A percentile compares a stretch with the other conserved stretches of the same genome.
phyloP scores from a whole-genome alignment of 2,113 vertebrate species.

The Propithecus coquereli region DNA sequence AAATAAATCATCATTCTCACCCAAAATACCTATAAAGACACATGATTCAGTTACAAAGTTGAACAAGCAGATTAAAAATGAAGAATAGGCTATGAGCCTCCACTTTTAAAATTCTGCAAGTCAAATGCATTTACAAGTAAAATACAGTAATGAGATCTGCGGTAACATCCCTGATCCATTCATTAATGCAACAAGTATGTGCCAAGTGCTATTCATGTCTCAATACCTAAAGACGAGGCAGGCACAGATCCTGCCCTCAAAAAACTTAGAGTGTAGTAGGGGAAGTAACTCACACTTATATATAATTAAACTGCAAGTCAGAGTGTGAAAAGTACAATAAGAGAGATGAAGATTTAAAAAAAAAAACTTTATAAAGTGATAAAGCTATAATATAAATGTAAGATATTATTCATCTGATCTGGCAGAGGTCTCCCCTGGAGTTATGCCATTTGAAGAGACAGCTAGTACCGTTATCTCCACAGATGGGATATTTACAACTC shows the following conservation, averaged over 20 bases:
- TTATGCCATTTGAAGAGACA: neutral
- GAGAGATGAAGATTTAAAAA: neutral
- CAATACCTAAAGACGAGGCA: neutral
- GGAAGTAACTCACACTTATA: neutral
- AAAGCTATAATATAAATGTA: neutral
- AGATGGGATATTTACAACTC: neutral
- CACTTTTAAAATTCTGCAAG: neutral
- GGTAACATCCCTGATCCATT: neutral
- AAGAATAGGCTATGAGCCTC: neutral
- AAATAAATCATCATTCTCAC: neutral
- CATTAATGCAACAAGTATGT: neutral
- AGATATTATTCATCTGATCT: neutral
- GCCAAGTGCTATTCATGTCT: neutral
- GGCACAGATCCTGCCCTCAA: neutral
- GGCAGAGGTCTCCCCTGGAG: neutral
- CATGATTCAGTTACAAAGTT: neutral
- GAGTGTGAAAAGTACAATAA: neutral
- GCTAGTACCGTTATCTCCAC: neutral
- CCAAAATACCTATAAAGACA: neutral
- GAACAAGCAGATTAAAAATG: constrained; percentile 19
- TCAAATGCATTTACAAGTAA: neutral
- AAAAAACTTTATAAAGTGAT: neutral
- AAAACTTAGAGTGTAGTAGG: neutral
- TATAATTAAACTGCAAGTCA: neutral
- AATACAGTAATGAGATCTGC: neutral